These are phyloP conservation scores for Hipparchia semele DNA, from an alignment of 2,888 invertebrate species.

Conservation along the genomic window DNA sequence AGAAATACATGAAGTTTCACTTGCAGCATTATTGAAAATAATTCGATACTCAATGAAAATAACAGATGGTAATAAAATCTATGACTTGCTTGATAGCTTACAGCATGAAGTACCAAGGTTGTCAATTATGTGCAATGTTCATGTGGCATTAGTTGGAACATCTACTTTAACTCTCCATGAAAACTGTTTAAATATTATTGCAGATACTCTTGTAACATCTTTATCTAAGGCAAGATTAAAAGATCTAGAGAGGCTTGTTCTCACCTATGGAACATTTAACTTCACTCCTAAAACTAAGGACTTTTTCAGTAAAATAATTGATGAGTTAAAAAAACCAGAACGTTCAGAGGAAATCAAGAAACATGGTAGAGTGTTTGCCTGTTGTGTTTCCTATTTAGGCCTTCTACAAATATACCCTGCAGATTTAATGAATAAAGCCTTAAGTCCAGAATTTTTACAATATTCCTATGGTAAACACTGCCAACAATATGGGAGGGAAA, in stretches of 20 bases:
- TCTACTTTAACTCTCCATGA: slow-evolving; percentile 66
- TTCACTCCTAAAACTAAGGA: slow-evolving; percentile 73
- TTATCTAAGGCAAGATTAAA: slow-evolving; percentile 84
- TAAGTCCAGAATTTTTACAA: slow-evolving; percentile 83
- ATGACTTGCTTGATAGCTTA: slow-evolving; percentile 79
- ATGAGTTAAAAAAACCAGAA: slow-evolving; percentile 78
- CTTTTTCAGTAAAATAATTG: slow-evolving; percentile 64
- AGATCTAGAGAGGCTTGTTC: slow-evolving; percentile 88
- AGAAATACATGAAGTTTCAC: slow-evolving; percentile 84
- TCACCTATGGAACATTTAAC: slow-evolving; percentile 85
- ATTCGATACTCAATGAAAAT: slow-evolving; percentile 83
- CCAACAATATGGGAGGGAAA: slow-evolving; percentile 79
- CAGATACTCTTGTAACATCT: slow-evolving; percentile 75
- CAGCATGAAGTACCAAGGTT: slow-evolving; percentile 82
- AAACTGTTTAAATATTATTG: slow-evolving; percentile 67
- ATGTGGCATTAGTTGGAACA: slow-evolving; percentile 85
- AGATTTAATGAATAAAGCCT: slow-evolving; percentile 82
- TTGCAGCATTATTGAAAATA: slow-evolving; percentile 86
- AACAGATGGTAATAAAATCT: slow-evolving; percentile 69
- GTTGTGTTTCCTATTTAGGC: slow-evolving; percentile 84
- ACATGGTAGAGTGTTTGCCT: slow-evolving; percentile 84
- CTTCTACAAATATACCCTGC: slow-evolving; percentile 81
- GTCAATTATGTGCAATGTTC: slow-evolving; percentile 85
- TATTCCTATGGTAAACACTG: slow-evolving; percentile 79
- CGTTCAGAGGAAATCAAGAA: slow-evolving; percentile 81